Base-by-base conservation (phyloP, 2,888 invertebrate genomes). In the Melolontha melolontha region DNA sequence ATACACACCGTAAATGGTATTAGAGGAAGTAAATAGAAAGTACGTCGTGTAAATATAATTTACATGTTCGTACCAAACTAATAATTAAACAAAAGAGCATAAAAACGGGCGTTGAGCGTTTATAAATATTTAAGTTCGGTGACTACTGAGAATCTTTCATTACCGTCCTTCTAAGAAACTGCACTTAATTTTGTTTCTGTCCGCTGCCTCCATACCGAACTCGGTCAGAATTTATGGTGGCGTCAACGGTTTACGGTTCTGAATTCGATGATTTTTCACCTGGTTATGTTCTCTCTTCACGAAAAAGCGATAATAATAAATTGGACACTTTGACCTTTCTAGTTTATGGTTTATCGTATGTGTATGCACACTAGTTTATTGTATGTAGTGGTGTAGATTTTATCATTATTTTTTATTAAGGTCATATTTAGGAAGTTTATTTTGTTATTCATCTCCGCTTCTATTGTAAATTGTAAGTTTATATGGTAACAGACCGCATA, bases 91-190 rank as follows among this genome's bases (percentile, higher is more conserved):
- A 62, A 62, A 62, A 47, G 47, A 1, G 39, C 29, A 47, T 34
- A 59, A 62, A 62, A 27, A 27, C n/a, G n/a, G 44, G 14, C 29
- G 47, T 59, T 59, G 29, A 44, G 44, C 34, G 59, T 62, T 34
- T 50, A 66, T 66, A 66, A 66, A 66, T 66, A 66, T 66, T 66
- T 66, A 66, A 66, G 40, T 44, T 47, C 27, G 41, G 57, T 34
- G 55, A 66, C 66, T 66, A 66, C 66, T 27, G 57, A 59, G 66
- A 66, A 66, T 66, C 66, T 40, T 12, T 50, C 27, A 50, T 41
- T 47, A 34, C 47, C 34, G 59, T 47, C 59, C 47, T 62, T 62
- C 59, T 34, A 29, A 47, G 59, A 62, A 62, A 14, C 47, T 47
- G 59, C 47, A 62, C 34, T 62, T 62, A 47, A 62, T 62, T 47